Evolutionary conservation across 2,113 vertebrate genomes (phyloP), one percentile per base, ranked within the genome.

Genomic region (Epinephelus cyanopodus): DNA sequence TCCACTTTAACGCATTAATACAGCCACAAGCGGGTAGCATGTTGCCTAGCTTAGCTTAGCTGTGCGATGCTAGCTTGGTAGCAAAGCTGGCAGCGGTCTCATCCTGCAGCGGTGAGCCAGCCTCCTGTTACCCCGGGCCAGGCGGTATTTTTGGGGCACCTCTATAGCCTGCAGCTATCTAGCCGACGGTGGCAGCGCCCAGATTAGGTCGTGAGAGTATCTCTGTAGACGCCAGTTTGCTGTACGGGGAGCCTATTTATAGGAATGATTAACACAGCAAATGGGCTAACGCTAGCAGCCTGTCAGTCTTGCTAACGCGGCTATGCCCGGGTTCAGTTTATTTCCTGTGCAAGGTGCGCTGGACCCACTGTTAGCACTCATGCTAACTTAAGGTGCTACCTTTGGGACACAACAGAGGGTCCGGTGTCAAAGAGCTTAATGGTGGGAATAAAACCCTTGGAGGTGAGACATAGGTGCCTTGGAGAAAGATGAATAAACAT

Each of bases 321-420:
- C 81, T 84, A 15, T 68, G 58, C 67, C 68, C 66, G 64, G 73
- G 69, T 67, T 72, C 1, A 29, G 47, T 89, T 88, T 80, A 87
- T 90, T 87, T 81, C 85, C 77, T 52, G 54, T 85, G 93, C 93
- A 93, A 94, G 93, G 93, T 93, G 93, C 92, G 81, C 82, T 72
- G 74, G 57, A 29, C 39, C 61, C 6, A n/a, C 11, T 15, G 54
- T 83, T 81, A 81, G 74, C 86, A 27, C n/a, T 1, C 53, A 29
- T 77, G 88, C 77, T 86, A 90, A 66, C 76, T 69, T 53, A 47
- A 71, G 9, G 58, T 68, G 79, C n/a, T 53, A 3, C 54, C 6
- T 56, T 50, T 50, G 8, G 65, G 60, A 60, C 9, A n/a, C 23
- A 25, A 25, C 50, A 45, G 29, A 23, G 15, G 9, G 6, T 37